Percentiles rank a stretch among this genome's conserved stretches.
Conservation (phyloP, 1,140 invertebrate genomes). For the Drosophila arawakana region DNA sequence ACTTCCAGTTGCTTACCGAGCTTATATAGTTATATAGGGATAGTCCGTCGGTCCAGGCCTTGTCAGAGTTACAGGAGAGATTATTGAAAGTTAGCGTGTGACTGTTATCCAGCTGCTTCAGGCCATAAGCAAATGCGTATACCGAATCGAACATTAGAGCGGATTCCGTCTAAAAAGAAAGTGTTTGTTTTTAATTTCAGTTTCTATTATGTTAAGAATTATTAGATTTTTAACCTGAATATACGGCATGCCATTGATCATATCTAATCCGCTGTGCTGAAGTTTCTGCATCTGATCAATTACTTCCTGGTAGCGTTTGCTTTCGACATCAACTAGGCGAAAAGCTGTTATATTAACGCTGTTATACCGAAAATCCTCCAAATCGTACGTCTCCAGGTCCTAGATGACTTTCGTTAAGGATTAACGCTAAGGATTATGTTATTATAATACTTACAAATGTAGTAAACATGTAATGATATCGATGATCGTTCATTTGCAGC, state of each 20-base stretch:
- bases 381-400: constrained; percentile 95
- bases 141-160: constrained; percentile 97
- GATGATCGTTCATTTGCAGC: constrained; percentile 96
- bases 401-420: not conserved
- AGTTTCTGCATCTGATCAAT: constrained; percentile 95
- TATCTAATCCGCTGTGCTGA: constrained; percentile 85
- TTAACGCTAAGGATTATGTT: not conserved
- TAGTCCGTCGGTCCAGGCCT: constrained; percentile 94
- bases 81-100: constrained; percentile 89
- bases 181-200: not conserved
- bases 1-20: constrained; percentile 86
- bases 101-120: constrained; percentile 90
- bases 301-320: constrained; percentile 90
- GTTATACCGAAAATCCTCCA: constrained; percentile 97
- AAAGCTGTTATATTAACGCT: constrained; percentile 97
- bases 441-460: constrained; percentile 87
- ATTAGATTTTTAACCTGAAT: constrained; percentile 54
- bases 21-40: constrained; percentile 96
- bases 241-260: constrained; percentile 67
- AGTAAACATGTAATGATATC: constrained; percentile 97
- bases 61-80: constrained; percentile 92
- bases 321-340: constrained; percentile 92
- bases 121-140: constrained; percentile 92
- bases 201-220: not conserved
- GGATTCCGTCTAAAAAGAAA: constrained; percentile 91